A percentile compares a stretch with the other conserved stretches of the same genome.
These are phyloP conservation scores for Ischnus inquisitorius DNA, from an alignment of 2,888 invertebrate genomes.

Conservation along the genomic window DNA sequence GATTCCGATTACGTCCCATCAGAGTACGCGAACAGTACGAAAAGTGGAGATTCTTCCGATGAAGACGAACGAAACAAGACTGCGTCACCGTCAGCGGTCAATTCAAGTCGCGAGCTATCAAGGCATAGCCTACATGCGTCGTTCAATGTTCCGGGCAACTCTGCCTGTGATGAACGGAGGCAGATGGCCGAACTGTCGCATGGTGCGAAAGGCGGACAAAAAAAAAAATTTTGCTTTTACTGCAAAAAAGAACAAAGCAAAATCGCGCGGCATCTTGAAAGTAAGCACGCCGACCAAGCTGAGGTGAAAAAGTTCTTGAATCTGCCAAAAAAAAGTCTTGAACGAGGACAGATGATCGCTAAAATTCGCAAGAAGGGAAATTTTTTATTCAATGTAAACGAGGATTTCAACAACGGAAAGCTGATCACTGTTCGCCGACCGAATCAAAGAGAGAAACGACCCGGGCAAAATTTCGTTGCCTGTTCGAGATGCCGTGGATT, in stretches of 20 bases:
- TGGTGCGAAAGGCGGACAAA: conserved; percentile 20
- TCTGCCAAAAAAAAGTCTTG: conserved; percentile 17
- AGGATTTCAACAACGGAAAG: conserved; percentile 57
- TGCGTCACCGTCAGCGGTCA: neutral
- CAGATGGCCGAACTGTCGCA: conserved; percentile 28
- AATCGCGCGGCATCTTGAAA: conserved; percentile 59
- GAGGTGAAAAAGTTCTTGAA: conserved; percentile 49
- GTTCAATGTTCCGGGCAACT: conserved; percentile 33
- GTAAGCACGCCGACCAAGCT: conserved; percentile 36
- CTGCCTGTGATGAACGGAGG: conserved; percentile 26
- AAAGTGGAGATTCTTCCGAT: neutral
- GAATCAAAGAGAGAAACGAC: neutral
- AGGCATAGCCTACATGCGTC: conserved; percentile 4
- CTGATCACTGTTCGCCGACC: conserved; percentile 65
- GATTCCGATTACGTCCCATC: conserved; percentile 7
- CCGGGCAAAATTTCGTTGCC: conserved; percentile 53
- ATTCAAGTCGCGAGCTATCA: conserved; percentile 20
- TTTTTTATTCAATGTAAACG: conserved; percentile 58
- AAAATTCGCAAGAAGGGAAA: conserved; percentile 57
- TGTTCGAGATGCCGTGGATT: conserved; percentile 69
- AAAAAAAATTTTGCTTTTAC: conserved; percentile 50
- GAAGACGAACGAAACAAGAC: neutral
- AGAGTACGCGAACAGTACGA: neutral
- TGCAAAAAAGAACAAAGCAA: conserved; percentile 44
- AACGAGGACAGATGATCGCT: conserved; percentile 44